phyloP scores from a whole-genome alignment of 2,113 vertebrate species.

The Lamprotornis superbus region DNA sequence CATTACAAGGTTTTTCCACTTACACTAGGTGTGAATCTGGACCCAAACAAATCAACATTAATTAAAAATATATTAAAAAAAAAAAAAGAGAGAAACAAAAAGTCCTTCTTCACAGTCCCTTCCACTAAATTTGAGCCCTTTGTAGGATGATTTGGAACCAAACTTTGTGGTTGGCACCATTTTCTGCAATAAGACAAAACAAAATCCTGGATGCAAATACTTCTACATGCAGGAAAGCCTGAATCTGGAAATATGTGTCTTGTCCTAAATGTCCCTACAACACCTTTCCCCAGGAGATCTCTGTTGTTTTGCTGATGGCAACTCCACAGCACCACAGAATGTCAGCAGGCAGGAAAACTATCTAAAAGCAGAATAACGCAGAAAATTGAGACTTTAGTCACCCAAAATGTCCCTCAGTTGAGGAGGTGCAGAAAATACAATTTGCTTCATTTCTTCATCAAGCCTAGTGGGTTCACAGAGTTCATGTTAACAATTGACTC shows the following conservation, averaged over 20 bases:
- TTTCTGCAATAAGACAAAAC: not conserved
- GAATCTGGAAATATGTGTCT: not conserved
- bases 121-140: not conserved
- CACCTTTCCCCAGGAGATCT: not conserved
- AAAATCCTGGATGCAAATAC: not conserved
- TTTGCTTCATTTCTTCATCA: not conserved
- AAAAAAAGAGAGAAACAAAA: accelerated
- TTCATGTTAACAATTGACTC: not conserved
- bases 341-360: not conserved
- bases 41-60: not conserved
- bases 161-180: not conserved
- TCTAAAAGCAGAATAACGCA: not conserved
- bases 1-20: not conserved
- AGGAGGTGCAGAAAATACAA: not conserved
- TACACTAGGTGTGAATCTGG: not conserved
- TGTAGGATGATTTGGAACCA: not conserved
- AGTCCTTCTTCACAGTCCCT: not conserved
- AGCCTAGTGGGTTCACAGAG: not conserved
- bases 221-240: not conserved
- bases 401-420: not conserved
- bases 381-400: not conserved
- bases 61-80: not conserved
- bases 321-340: not conserved
- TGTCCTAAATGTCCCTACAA: not conserved
- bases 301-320: not conserved